Conservation (phyloP, 2,888 invertebrate species). For the Macrostomum cliftonense region DNA sequence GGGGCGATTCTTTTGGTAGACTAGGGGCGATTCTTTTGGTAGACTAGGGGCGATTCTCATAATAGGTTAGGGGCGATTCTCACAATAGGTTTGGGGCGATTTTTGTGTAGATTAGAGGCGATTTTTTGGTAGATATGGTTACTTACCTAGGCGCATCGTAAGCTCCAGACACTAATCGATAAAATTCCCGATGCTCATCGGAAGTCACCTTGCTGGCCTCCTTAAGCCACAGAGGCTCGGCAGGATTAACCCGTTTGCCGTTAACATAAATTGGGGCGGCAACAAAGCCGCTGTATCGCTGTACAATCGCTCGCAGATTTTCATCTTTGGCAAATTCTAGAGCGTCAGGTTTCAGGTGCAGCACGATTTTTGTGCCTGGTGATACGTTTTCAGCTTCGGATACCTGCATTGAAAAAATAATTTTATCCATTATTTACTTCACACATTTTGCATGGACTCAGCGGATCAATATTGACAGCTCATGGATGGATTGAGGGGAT, state of each 20-base stretch:
- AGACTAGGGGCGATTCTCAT: too few relatives aligned
- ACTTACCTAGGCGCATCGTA: slow-evolving; percentile 53
- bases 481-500: too few relatives aligned
- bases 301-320: slow-evolving; percentile 52
- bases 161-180: slow-evolving; percentile 62
- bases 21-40: too few relatives aligned
- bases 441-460: too few relatives aligned
- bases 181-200: slow-evolving; percentile 78
- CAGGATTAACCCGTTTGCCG: slow-evolving; percentile 65
- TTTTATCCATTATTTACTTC: too few relatives aligned
- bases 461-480: too few relatives aligned
- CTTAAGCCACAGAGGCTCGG: slow-evolving; percentile 42
- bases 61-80: too few relatives aligned
- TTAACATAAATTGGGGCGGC: slow-evolving; percentile 77
- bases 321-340: slow-evolving; percentile 42
- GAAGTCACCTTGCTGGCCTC: slow-evolving; percentile 4
- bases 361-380: slow-evolving; percentile 59
- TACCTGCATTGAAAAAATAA: background rate
- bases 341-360: slow-evolving; percentile 61
- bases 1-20: too few relatives aligned
- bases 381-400: background rate
- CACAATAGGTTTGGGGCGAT: too few relatives aligned
- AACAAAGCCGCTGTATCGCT: slow-evolving; percentile 91
- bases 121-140: too few relatives aligned
- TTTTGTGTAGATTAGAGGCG: too few relatives aligned